These are phyloP conservation scores for Microcebus lehilahytsara DNA, from an alignment of 2,113 vertebrate species.

Conservation along the genomic window DNA sequence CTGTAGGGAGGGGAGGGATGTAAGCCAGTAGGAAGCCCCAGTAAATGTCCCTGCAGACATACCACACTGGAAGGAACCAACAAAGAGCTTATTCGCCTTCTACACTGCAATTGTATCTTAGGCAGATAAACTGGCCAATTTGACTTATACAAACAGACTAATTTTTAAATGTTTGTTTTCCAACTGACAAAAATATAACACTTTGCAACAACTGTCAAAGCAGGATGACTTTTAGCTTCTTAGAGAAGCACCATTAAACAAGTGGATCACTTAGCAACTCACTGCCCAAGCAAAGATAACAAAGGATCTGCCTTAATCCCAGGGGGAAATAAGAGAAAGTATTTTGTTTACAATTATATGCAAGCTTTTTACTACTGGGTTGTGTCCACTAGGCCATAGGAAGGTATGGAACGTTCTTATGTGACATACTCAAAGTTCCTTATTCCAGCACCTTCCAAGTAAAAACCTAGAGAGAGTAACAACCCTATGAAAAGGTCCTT, in stretches of 20 bases:
- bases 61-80: conserved; percentile 44
- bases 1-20: conserved; percentile 43
- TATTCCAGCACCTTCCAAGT: conserved; percentile 32
- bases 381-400: conserved; percentile 51
- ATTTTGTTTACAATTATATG: conserved; percentile 2
- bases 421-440: conserved; percentile 14
- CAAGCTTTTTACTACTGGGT: not conserved
- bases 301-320: not conserved
- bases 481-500: not conserved
- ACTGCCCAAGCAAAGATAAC: conserved; percentile 13
- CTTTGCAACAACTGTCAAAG: conserved; percentile 18
- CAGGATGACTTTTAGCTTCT: conserved; percentile 26
- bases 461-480: conserved; percentile 19
- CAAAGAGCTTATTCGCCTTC: conserved; percentile 34
- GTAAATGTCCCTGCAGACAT: conserved; percentile 37
- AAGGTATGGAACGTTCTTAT: conserved; percentile 48
- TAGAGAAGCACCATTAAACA: conserved; percentile 36
- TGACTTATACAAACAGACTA: conserved; percentile 27
- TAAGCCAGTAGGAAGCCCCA: conserved; percentile 65
- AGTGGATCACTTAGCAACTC: conserved; percentile 5
- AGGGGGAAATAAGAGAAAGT: not conserved
- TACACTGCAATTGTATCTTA: not conserved
- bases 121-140: conserved; percentile 40
- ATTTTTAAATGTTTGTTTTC: conserved; percentile 35
- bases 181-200: conserved; percentile 47